phyloP scores from a whole-genome alignment of 2,113 vertebrate species.

The Calonectris borealis region DNA sequence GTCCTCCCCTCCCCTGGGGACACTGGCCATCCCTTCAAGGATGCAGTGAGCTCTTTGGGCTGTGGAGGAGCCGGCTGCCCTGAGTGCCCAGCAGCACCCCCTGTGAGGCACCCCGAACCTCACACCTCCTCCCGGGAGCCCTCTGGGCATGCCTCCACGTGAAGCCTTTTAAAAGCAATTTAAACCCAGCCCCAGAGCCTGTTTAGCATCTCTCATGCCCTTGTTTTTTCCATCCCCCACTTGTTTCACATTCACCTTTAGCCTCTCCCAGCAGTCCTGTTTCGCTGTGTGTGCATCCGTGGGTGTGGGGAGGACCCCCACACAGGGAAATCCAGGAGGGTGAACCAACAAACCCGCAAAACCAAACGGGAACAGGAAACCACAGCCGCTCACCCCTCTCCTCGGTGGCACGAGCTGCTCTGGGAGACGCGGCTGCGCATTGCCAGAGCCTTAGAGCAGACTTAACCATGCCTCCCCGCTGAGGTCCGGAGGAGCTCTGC shows the following conservation, averaged over 20 bases:
- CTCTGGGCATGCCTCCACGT: not conserved
- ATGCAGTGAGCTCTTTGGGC: not conserved
- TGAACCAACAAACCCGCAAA: not conserved
- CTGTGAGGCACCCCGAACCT: not conserved
- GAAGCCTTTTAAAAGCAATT: not conserved
- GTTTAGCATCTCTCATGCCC: fast-evolving
- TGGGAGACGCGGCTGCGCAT: fast-evolving
- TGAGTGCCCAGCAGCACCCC: not conserved
- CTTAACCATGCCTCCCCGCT: fast-evolving
- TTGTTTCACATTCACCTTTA: not conserved
- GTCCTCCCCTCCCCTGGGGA: not conserved
- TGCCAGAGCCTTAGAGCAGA: not conserved
- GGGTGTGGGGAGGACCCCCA: not conserved
- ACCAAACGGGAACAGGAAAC: not conserved
- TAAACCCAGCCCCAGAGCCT: not conserved
- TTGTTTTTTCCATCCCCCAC: not conserved
- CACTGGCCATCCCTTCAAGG: not conserved
- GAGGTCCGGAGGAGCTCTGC: not conserved
- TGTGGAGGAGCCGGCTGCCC: not conserved
- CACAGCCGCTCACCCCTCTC: not conserved
- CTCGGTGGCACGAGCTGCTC: fast-evolving
- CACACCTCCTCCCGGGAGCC: not conserved
- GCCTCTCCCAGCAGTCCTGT: not conserved
- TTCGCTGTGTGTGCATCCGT: not conserved
- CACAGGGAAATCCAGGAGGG: not conserved